A percentile compares a stretch with the other conserved stretches of the same genome.
Conservation (phyloP, 2,113 vertebrate genomes). For the Mormoops blainvillei region DNA sequence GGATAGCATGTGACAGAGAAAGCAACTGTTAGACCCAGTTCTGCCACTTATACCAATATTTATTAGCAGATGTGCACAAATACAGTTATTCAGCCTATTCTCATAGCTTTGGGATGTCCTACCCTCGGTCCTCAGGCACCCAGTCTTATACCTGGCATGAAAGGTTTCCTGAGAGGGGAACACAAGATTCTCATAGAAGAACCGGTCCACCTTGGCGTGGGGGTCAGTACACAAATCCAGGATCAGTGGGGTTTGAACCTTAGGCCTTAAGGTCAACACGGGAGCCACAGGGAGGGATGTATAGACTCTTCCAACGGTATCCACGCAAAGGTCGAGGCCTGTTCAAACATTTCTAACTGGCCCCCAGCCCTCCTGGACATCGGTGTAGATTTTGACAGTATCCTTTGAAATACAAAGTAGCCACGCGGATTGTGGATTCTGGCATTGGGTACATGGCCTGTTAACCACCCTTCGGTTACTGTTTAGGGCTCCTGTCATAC, state of each 20-base stretch:
- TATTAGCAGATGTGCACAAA: not conserved
- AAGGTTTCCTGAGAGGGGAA: not conserved
- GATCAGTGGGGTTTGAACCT: not conserved
- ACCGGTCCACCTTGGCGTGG: not conserved
- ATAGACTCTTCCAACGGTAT: rapidly evolving
- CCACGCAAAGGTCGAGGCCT: not conserved
- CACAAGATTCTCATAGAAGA: not conserved
- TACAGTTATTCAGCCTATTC: not conserved
- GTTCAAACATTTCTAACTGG: not conserved
- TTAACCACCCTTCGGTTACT: too few relatives aligned
- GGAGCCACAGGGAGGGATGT: too few relatives aligned
- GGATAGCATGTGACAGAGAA: not conserved
- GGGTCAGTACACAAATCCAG: not conserved
- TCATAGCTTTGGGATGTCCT: not conserved
- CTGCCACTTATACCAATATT: not conserved
- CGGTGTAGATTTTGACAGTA: not conserved
- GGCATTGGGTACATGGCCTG: not conserved
- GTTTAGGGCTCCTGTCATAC: not conserved
- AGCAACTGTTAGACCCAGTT: not conserved
- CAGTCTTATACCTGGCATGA: not conserved
- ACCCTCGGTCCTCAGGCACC: not conserved
- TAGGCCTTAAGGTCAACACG: too few relatives aligned
- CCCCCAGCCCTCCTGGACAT: not conserved
- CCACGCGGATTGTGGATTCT: too few relatives aligned
- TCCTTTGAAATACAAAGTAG: not conserved